Evolutionary conservation across 2,888 invertebrate species (phyloP).

Genomic region (Phragmatobia fuliginosa): DNA sequence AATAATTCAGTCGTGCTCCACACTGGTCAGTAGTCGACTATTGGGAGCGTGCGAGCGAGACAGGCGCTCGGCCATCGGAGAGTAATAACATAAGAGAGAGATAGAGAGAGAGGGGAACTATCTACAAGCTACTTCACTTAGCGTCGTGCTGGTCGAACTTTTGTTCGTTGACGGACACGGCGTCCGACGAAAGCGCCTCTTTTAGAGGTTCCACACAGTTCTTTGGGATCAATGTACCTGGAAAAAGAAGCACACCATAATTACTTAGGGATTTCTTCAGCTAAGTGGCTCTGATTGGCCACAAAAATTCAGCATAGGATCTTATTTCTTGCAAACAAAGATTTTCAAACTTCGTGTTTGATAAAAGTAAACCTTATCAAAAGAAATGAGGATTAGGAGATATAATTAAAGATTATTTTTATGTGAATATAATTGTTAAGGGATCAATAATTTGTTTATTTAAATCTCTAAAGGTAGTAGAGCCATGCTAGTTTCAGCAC

Average conservation of each 20-base stretch:
- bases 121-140: constrained; percentile 60
- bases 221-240: constrained; percentile 95
- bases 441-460: too few species aligned
- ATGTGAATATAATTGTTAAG: too few species aligned
- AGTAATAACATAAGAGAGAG: constrained; percentile 46
- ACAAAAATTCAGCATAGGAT: too few species aligned
- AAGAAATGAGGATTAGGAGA: too few species aligned
- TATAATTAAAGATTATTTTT: too few species aligned
- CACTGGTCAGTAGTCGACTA: constrained; percentile 21
- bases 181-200: constrained; percentile 92
- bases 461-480: too few species aligned
- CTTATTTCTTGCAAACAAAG: too few species aligned
- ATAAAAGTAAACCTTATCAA: too few species aligned
- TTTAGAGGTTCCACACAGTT: constrained; percentile 93
- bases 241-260: neutral
- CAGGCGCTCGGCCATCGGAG: constrained; percentile 15
- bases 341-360: too few species aligned
- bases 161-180: constrained; percentile 92
- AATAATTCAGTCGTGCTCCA: constrained; percentile 46
- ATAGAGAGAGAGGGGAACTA: constrained; percentile 60
- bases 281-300: too few species aligned
- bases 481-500: too few species aligned
- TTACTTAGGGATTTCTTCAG: too few species aligned
- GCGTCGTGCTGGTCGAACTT: constrained; percentile 80
- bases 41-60: constrained; percentile 16